Base-by-base conservation (phyloP, 2,888 invertebrate species). In the Drosophila picticornis region DNA sequence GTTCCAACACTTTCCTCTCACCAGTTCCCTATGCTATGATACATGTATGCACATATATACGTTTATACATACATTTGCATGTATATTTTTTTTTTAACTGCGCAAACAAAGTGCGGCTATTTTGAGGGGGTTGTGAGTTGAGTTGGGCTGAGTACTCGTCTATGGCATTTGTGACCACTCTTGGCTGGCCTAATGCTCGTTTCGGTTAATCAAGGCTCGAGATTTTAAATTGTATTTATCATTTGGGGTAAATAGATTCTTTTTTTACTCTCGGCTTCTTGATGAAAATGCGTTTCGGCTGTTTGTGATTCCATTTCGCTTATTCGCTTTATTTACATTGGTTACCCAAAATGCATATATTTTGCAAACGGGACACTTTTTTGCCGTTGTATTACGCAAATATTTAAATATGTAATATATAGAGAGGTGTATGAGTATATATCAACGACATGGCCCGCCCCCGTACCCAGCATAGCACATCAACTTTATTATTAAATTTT, bases 401-500 rank as follows among this genome's bases (percentile, higher is more conserved):
- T 83, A 72, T 75, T 86, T 83, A 72, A 85, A 90, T 88, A 90
- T 85, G 80, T 85, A 88, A 72, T 77, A 72, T 72, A 81, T 63
- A 77, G 43, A 58, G 71, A 71, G 72, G 80, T 61, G 70, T 51
- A 67, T 36, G 63, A 38, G 40, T 59, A 71, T 73, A 77, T 81
- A 89, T 88, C 77, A 82, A 67, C 75, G 66, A 62, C 43, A 55
- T 61, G 51, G 36, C 61, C 65, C 52, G 36, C 38, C 53, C 66
- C 87, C 58, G 50, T 53, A 63, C 66, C 75, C 72, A 77, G 65
- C 29, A 80, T 80, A 85, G 64, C 75, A 70, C 66, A 75, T 90
- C 85, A 83, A 88, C 88, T 88, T 90, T 91, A 90, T 92, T 91
- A 92, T 90, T 88, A 85, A 76, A 72, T 77, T 80, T 81, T 81